Evolutionary conservation across 2,113 vertebrate species (phyloP).

Genomic region (Ceyx melanurus): DNA sequence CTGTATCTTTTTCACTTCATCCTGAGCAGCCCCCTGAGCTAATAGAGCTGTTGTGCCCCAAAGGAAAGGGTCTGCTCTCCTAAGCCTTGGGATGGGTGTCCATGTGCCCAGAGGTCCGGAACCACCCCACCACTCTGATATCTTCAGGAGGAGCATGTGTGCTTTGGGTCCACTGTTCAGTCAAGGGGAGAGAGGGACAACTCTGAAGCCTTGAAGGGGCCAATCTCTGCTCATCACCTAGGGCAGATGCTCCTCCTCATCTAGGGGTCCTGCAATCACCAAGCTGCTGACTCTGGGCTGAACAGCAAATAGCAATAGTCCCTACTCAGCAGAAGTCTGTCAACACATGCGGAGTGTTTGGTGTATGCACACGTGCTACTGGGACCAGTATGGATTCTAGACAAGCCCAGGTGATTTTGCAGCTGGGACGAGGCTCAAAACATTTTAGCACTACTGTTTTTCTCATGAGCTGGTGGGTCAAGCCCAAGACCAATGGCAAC

Average conservation of each 20-base stretch:
- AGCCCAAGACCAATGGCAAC: background rate
- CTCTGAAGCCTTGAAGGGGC: background rate
- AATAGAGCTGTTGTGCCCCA: background rate
- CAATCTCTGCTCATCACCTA: background rate
- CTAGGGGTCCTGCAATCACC: background rate
- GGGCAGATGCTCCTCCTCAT: fast-evolving
- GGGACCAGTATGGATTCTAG: background rate
- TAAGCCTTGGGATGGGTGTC: background rate
- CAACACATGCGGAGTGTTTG: fast-evolving
- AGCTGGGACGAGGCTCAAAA: background rate
- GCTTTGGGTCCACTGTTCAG: background rate
- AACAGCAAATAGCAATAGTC: background rate
- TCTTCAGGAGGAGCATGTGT: fast-evolving
- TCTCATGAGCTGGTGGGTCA: background rate
- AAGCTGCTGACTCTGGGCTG: background rate
- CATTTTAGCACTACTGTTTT: background rate
- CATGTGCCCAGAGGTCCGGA: background rate
- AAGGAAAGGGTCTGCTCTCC: fast-evolving
- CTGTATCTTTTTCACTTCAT: background rate
- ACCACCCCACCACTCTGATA: background rate
- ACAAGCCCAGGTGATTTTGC: background rate
- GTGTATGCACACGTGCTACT: fast-evolving
- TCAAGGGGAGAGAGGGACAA: background rate
- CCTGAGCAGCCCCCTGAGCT: background rate
- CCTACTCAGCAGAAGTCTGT: background rate